Conservation (phyloP, 2,888 invertebrate species). For the Caradrina kadenii region DNA sequence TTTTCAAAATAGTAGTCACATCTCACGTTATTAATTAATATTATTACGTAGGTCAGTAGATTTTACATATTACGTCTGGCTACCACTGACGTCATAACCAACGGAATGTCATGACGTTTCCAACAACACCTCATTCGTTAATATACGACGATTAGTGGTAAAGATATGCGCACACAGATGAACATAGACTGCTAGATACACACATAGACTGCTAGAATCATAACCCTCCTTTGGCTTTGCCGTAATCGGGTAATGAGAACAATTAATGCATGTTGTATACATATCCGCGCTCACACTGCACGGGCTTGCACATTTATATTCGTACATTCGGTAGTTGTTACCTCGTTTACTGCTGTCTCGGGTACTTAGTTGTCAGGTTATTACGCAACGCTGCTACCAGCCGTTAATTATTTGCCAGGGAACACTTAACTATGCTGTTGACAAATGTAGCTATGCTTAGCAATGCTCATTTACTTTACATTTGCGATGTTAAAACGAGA, state of each 20-base stretch:
- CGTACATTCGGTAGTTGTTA: slow-evolving; percentile 52
- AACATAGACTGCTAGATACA: too few relatives aligned
- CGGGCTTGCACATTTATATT: slow-evolving; percentile 20
- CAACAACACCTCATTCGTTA: too few relatives aligned
- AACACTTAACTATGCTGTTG: slow-evolving; percentile 70
- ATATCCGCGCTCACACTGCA: slow-evolving; percentile 14
- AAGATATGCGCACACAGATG: too few relatives aligned
- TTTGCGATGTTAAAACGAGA: slow-evolving; percentile 62
- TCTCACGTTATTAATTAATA: too few relatives aligned
- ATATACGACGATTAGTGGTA: too few relatives aligned
- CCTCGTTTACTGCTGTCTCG: slow-evolving; percentile 52
- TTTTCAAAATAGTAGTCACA: too few relatives aligned
- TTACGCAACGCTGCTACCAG: slow-evolving; percentile 58
- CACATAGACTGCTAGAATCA: too few relatives aligned
- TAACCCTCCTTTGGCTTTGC: too few relatives aligned
- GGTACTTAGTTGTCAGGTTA: slow-evolving; percentile 57
- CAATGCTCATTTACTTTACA: slow-evolving; percentile 65
- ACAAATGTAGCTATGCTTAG: slow-evolving; percentile 70
- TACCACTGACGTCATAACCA: too few relatives aligned
- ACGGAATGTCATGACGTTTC: too few relatives aligned
- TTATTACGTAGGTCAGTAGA: too few relatives aligned
- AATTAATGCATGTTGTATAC: slow-evolving; percentile 61
- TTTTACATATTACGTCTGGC: too few relatives aligned
- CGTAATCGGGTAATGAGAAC: slow-evolving; percentile 41
- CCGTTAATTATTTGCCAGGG: slow-evolving; percentile 62